Conservation (phyloP, 1,140 invertebrate species). For the Lethocerus indicus region DNA sequence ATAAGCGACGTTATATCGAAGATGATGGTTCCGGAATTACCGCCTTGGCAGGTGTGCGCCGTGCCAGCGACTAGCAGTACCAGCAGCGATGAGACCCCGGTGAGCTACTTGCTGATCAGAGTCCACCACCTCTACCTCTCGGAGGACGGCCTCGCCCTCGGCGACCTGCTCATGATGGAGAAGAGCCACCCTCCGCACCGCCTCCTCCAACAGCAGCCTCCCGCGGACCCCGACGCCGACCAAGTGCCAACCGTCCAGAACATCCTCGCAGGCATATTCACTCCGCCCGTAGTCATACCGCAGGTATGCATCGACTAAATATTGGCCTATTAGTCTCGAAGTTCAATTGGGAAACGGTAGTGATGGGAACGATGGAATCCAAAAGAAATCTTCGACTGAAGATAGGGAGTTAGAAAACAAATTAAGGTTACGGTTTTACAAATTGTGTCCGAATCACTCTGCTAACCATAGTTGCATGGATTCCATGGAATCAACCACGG, state of each 20-base stretch:
- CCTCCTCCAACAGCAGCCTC: too few relatives aligned
- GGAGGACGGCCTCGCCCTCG: slow-evolving; percentile 46
- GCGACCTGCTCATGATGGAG: slow-evolving; percentile 56
- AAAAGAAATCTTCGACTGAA: too few relatives aligned
- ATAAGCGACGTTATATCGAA: slow-evolving; percentile 61
- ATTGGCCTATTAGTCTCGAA: too few relatives aligned
- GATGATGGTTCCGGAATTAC: slow-evolving; percentile 42
- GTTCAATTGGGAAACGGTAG: too few relatives aligned
- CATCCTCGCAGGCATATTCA: slow-evolving; percentile 8
- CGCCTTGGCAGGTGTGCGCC: slow-evolving; percentile 66
- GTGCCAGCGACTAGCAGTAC: slow-evolving; percentile 41
- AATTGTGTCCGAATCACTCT: too few relatives aligned
- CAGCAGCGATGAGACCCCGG: too few relatives aligned
- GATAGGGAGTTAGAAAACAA: too few relatives aligned
- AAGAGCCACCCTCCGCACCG: too few relatives aligned
- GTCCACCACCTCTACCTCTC: slow-evolving; percentile 58
- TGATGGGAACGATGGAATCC: too few relatives aligned
- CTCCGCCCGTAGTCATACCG: slow-evolving; percentile 40
- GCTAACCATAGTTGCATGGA: too few relatives aligned
- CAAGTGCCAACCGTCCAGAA: neutral
- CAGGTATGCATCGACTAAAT: slow-evolving; percentile 20
- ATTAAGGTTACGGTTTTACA: too few relatives aligned
- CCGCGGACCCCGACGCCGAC: neutral
- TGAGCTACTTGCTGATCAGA: slow-evolving; percentile 54
- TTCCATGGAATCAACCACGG: too few relatives aligned